A percentile compares a stretch with the other conserved stretches of the same genome.
phyloP scores from a whole-genome alignment of 2,888 invertebrate genomes.

The Himalopsyche tibetana region DNA sequence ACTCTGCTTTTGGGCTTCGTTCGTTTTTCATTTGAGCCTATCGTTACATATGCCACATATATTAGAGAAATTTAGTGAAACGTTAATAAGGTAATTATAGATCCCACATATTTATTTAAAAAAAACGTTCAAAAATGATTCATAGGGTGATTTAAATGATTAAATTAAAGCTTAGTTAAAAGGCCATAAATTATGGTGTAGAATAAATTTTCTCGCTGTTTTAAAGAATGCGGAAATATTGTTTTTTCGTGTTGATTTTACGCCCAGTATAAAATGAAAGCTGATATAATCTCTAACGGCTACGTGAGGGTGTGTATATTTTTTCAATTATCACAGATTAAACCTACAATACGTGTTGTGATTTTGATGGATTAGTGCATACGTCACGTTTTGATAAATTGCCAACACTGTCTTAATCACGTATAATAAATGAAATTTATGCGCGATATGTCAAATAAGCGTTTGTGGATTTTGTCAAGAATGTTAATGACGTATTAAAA shows the following conservation, averaged over 20 bases:
- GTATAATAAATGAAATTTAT: not conserved
- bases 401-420: slow-evolving; percentile 27
- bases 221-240: not conserved
- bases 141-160: too few species aligned
- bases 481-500: not conserved
- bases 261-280: not conserved
- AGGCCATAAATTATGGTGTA: too few species aligned
- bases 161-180: too few species aligned
- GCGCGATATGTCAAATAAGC: not conserved
- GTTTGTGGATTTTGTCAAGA: not conserved
- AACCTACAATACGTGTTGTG: slow-evolving; percentile 34
- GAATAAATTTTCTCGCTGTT: not conserved
- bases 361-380: slow-evolving; percentile 58
- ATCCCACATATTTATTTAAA: too few species aligned
- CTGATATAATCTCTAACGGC: not conserved
- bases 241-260: slow-evolving; percentile 1
- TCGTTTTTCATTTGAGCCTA: too few species aligned
- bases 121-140: too few species aligned
- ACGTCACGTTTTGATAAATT: slow-evolving; percentile 52
- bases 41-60: too few species aligned
- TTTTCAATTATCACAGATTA: slow-evolving; percentile 30
- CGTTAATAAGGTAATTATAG: too few species aligned
- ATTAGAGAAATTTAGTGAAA: too few species aligned
- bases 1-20: too few species aligned
- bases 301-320: not conserved